phyloP scores from a whole-genome alignment of 1,140 invertebrate species.

The Cyrtorhinus lividipennis region DNA sequence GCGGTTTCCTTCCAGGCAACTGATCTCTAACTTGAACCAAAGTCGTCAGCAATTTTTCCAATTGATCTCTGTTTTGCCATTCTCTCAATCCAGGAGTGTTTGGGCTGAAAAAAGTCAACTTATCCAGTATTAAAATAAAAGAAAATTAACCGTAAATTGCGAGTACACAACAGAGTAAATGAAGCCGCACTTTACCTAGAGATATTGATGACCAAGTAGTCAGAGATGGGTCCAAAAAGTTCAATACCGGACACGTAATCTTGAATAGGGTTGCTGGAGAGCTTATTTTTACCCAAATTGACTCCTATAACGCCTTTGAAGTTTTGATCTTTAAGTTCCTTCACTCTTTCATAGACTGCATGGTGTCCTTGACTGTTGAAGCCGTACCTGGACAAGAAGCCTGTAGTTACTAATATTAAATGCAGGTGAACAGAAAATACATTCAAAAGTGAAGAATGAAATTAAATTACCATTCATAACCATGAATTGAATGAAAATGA shows the following conservation, averaged over 20 bases:
- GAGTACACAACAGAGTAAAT: neutral
- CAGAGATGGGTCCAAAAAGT: slow-evolving; percentile 56
- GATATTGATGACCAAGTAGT: slow-evolving; percentile 83
- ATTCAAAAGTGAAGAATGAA: no score
- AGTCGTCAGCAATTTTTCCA: slow-evolving; percentile 52
- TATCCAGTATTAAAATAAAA: neutral
- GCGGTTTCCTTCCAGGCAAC: slow-evolving; percentile 39
- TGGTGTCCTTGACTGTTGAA: slow-evolving; percentile 94
- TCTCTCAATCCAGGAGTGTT: slow-evolving; percentile 86
- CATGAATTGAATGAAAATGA: no score
- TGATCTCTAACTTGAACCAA: slow-evolving; percentile 48
- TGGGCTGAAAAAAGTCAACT: slow-evolving; percentile 42
- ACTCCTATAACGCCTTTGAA: slow-evolving; percentile 58
- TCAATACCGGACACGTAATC: slow-evolving; percentile 75
- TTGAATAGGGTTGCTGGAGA: slow-evolving; percentile 47
- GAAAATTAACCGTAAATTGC: no score
- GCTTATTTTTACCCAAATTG: slow-evolving; percentile 94
- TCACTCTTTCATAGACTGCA: slow-evolving; percentile 46
- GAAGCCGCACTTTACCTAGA: slow-evolving; percentile 43
- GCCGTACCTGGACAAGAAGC: slow-evolving; percentile 49
- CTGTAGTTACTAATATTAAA: slow-evolving; percentile 2
- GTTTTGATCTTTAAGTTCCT: slow-evolving; percentile 35
- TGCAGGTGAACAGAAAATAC: neutral
- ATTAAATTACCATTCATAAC: no score
- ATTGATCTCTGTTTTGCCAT: slow-evolving; percentile 62